A percentile compares a stretch with the other conserved stretches of the same genome.
Conservation (phyloP, 2,113 vertebrate species). For the Erythrolamprus reginae region DNA sequence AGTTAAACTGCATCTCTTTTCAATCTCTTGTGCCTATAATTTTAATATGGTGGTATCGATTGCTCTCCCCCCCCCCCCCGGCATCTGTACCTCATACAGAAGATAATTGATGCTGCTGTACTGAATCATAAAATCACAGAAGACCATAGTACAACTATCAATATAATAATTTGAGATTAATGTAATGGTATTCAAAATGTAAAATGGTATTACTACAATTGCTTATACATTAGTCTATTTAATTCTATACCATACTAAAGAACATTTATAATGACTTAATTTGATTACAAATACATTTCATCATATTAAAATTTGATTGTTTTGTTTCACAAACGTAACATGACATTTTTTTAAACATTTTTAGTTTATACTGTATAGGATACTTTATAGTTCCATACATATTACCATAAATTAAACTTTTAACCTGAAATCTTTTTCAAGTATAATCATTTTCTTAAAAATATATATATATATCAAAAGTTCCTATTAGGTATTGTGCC, state of each 20-base stretch:
- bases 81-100: too few species aligned
- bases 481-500: slow-evolving; percentile 15
- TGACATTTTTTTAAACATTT: slow-evolving; percentile 38
- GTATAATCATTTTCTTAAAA: neutral
- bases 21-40: neutral
- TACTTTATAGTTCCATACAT: slow-evolving; percentile 27
- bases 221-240: neutral
- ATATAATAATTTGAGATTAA: neutral
- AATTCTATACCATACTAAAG: neutral
- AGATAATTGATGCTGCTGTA: neutral
- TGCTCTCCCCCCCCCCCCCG: too few species aligned
- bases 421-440: slow-evolving; percentile 6
- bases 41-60: neutral
- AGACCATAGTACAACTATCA: neutral
- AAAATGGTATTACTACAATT: neutral
- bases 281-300: neutral
- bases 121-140: neutral
- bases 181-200: neutral
- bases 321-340: slow-evolving; percentile 22
- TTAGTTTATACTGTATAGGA: slow-evolving; percentile 19
- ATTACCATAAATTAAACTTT: slow-evolving; percentile 7
- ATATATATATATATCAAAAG: slow-evolving; percentile 18
- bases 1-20: neutral
- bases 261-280: neutral
- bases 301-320: neutral